Evolutionary conservation across 2,113 vertebrate species (phyloP), one percentile per base, ranked within the genome.

Genomic region (Amblyopsis rosae): DNA sequence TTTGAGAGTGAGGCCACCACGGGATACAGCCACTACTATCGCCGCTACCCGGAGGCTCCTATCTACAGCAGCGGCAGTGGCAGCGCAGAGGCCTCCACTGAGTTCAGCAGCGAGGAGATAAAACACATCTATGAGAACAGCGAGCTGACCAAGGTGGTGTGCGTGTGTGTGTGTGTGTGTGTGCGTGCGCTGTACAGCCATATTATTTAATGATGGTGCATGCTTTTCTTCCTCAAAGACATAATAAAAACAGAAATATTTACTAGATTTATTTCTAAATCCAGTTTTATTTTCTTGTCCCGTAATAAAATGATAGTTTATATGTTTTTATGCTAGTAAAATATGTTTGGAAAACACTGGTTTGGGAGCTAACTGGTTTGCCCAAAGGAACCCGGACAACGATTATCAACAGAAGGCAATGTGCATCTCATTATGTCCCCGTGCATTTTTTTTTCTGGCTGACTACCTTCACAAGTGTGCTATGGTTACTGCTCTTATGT

Each of bases 21-120:
- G 0, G 92, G 93, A 68, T 92, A 94, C 53, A 94, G 93, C 79
- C 95, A 94, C 68, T 94, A 93, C 73, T 94, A 93, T 85, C 93
- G 90, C 17, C 91, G 93, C 41, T 94, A 93, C 68, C 92, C 94
- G 1, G 95, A 93, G 58, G 84, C 82, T 7, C 91, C 94, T 0
- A 87, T 93, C 67, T 92, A 91, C 80, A 94, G 94, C 82, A 95
- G 94, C 7, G 90, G 93, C 82, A 95, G 94, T 6, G 90, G 93
- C 81, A 94, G 94, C 8, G 92, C 90, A 3, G 96, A 96, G 81
- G 91, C 92, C 76, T 94, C 95, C 83, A 93, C 94, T 7, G 95
- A 95, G 80, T 95, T 96, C 92, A 97, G 95, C 91, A 96, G 94
- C 61, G 96, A 98, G 77, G 96, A 98, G 90, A 96, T 98, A 82